Conservation (phyloP, 2,113 vertebrate species). For the Chaetorhynchus papuensis region DNA sequence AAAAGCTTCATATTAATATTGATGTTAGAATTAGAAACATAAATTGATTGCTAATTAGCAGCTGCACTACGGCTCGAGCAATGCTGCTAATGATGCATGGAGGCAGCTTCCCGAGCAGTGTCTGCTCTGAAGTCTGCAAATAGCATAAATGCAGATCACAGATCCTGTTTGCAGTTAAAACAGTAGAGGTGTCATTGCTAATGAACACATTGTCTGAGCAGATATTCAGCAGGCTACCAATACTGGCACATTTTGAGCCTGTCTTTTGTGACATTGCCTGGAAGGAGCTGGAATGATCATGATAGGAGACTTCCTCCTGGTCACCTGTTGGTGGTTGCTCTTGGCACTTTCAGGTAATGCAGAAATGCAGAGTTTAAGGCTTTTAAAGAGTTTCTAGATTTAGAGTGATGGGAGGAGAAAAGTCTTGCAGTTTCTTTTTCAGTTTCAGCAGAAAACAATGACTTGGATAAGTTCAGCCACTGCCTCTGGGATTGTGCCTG, state of each 20-base stretch:
- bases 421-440: neutral
- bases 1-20: neutral
- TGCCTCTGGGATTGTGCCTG: neutral
- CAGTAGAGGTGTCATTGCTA: neutral
- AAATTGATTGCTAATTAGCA: constrained; percentile 43
- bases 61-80: neutral
- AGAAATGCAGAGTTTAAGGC: neutral
- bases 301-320: neutral
- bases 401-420: neutral
- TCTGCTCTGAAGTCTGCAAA: neutral
- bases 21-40: constrained; percentile 4
- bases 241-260: neutral
- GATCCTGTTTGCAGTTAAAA: neutral
- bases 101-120: neutral
- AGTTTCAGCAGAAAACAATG: neutral
- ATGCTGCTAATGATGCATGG: neutral
- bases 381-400: neutral
- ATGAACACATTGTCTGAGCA: neutral
- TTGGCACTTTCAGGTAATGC: neutral
- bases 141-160: neutral
- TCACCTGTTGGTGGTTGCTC: neutral
- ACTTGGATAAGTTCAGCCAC: neutral
- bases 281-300: neutral
- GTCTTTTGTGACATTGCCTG: neutral
- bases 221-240: neutral